Conservation (phyloP, 2,888 invertebrate species). For the Drosophila prolongata region DNA sequence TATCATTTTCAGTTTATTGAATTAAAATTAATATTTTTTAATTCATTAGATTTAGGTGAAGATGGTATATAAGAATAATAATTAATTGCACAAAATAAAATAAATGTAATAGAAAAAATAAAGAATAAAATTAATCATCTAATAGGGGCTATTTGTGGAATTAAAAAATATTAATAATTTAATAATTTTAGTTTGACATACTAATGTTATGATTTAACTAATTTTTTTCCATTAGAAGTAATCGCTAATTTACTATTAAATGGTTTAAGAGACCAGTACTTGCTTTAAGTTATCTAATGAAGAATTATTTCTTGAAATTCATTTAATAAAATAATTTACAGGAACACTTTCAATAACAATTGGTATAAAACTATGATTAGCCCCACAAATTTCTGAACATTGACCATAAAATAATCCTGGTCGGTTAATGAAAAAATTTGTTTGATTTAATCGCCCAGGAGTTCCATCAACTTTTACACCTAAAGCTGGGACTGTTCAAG, state of each 20-base stretch:
- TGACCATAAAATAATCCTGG: slow-evolving; percentile 89
- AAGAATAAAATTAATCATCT: slow-evolving; percentile 85
- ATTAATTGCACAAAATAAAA: slow-evolving; percentile 86
- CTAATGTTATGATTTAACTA: no score
- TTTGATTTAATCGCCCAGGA: slow-evolving; percentile 88
- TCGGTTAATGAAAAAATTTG: slow-evolving; percentile 82
- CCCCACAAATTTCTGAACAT: slow-evolving; percentile 93
- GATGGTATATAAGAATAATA: slow-evolving; percentile 85
- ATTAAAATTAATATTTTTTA: slow-evolving; percentile 84
- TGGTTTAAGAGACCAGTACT: slow-evolving; percentile 90
- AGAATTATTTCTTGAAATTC: slow-evolving; percentile 84
- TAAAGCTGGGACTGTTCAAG: slow-evolving; percentile 87
- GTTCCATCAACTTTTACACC: slow-evolving; percentile 88
- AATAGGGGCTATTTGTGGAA: slow-evolving; percentile 89
- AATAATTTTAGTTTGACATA: slow-evolving; percentile 82
- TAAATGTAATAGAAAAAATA: slow-evolving; percentile 84
- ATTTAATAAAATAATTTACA: slow-evolving; percentile 86
- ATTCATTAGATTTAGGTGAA: slow-evolving; percentile 76
- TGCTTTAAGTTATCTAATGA: slow-evolving; percentile 89
- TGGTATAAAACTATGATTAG: slow-evolving; percentile 91
- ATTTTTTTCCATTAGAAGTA: slow-evolving; percentile 88
- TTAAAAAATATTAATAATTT: slow-evolving; percentile 87
- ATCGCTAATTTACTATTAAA: slow-evolving; percentile 87
- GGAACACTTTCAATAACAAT: no score
- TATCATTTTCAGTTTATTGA: slow-evolving; percentile 58